Evolutionary conservation across 2,113 vertebrate genomes (phyloP).

Genomic region (Camelus bactrianus): DNA sequence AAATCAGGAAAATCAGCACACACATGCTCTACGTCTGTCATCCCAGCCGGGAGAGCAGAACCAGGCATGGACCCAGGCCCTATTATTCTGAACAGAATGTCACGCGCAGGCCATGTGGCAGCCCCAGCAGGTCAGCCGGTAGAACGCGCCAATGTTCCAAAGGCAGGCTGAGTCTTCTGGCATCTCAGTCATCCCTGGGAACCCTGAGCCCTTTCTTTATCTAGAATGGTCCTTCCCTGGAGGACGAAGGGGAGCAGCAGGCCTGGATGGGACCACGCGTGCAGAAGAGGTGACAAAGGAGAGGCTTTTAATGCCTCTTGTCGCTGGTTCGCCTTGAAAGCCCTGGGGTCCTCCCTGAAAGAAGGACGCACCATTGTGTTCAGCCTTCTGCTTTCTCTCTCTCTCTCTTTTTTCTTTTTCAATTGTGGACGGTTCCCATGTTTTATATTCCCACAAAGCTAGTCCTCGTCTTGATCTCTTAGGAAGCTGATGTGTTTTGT

Average conservation of each 20-base stretch:
- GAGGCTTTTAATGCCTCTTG: not conserved
- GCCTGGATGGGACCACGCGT: not conserved
- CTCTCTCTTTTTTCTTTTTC: not conserved
- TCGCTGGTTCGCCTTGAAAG: conserved; percentile 19
- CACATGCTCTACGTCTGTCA: conserved; percentile 18
- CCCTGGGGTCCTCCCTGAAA: not conserved
- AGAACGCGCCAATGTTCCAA: conserved; percentile 40
- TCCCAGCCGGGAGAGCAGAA: conserved; percentile 41
- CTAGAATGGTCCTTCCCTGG: conserved; percentile 11
- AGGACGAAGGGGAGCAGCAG: not conserved
- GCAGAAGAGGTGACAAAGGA: not conserved
- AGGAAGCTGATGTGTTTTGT: not conserved
- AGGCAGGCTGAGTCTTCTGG: conserved; percentile 65
- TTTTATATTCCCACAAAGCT: conserved; percentile 1
- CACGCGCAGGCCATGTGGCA: conserved; percentile 67
- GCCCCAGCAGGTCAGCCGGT: conserved; percentile 71
- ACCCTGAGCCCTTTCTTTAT: conserved; percentile 50
- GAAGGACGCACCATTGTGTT: not conserved
- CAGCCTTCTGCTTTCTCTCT: not conserved
- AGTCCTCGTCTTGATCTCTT: not conserved
- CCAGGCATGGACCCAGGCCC: conserved; percentile 64
- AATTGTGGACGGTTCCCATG: not conserved
- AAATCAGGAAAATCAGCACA: not conserved
- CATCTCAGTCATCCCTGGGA: not conserved
- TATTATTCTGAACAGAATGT: conserved; percentile 66